These are phyloP conservation scores for Podotricha telesiphe DNA, from an alignment of 2,888 invertebrate genomes.

Conservation along the genomic window DNA sequence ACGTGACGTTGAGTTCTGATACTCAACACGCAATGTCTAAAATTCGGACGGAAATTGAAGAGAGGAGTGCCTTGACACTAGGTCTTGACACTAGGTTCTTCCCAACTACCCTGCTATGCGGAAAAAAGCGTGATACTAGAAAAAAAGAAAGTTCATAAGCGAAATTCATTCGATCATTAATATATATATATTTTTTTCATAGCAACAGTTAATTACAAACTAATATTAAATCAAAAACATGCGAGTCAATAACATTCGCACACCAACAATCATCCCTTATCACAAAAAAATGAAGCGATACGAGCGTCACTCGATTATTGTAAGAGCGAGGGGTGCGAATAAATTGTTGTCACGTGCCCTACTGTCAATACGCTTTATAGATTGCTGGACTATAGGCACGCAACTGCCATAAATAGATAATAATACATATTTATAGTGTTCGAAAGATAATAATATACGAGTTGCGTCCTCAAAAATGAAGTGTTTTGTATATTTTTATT, in stretches of 20 bases:
- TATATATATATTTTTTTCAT: too few species aligned
- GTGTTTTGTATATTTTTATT: too few species aligned
- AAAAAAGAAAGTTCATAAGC: too few species aligned
- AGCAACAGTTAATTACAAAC: background rate
- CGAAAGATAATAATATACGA: background rate
- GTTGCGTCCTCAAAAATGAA: too few species aligned
- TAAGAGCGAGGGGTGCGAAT: constrained; percentile 32
- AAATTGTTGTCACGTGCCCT: constrained; percentile 43
- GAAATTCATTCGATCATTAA: too few species aligned
- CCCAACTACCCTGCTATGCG: too few species aligned
- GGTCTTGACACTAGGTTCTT: too few species aligned
- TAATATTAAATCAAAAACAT: background rate
- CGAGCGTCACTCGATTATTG: constrained; percentile 27
- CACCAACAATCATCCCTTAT: constrained; percentile 10
- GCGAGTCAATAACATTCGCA: background rate
- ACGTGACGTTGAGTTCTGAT: too few species aligned
- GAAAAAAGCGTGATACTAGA: too few species aligned
- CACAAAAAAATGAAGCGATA: constrained; percentile 21
- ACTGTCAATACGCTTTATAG: constrained; percentile 26
- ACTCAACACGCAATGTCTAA: too few species aligned
- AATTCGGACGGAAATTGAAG: too few species aligned
- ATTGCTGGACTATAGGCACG: constrained; percentile 12
- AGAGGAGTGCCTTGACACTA: too few species aligned
- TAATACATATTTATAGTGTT: constrained; percentile 5
- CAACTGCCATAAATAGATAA: constrained; percentile 27